A percentile compares a stretch with the other conserved stretches of the same genome.
phyloP scores from a whole-genome alignment of 2,113 vertebrate genomes.

The Anolis sagrei region DNA sequence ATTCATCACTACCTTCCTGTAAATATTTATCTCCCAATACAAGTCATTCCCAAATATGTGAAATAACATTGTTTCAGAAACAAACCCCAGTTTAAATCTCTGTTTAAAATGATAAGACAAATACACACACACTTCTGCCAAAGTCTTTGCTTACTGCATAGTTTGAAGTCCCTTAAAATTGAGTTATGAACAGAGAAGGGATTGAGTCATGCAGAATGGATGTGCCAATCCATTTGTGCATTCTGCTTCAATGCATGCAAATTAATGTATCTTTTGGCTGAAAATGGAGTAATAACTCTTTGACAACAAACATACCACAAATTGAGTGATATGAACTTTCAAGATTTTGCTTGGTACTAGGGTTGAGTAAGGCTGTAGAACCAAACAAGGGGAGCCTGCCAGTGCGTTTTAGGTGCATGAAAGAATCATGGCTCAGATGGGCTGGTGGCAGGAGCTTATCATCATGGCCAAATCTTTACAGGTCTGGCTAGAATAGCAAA shows the following conservation, averaged over 20 bases:
- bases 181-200: neutral
- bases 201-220: neutral
- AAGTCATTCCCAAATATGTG: neutral
- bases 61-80: neutral
- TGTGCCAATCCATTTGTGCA: conserved; percentile 8
- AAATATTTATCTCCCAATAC: neutral
- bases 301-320: neutral
- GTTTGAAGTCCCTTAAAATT: conserved; percentile 14
- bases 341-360: neutral
- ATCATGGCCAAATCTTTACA: neutral
- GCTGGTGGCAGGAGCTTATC: neutral
- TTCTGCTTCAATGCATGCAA: conserved; percentile 1
- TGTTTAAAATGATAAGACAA: conserved; percentile 10
- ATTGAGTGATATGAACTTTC: neutral
- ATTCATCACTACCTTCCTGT: neutral
- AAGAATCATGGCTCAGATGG: neutral
- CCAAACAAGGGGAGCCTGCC: neutral
- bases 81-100: neutral
- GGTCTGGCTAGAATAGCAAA: neutral
- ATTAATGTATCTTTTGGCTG: conserved; percentile 3
- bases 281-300: neutral
- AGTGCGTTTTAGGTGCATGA: neutral
- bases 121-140: too few relatives aligned
- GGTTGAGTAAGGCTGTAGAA: neutral
- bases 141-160: neutral